Evolutionary conservation across 2,113 vertebrate genomes (phyloP), one percentile per base, ranked within the genome.

Genomic region (Zingel zingel): DNA sequence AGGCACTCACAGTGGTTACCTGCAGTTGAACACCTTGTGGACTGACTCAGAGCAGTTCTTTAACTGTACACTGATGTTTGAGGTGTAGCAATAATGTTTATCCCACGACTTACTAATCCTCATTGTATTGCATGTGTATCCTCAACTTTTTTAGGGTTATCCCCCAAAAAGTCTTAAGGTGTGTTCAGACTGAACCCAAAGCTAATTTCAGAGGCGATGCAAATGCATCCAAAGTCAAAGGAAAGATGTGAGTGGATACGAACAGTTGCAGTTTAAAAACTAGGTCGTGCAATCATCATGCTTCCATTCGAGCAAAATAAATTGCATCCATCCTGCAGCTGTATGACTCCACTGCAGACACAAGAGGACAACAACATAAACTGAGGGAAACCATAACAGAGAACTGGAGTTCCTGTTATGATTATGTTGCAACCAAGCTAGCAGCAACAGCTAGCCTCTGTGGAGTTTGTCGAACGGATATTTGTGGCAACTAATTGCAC

Each of bases 131-230:
- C 53, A 48, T 43, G 23, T 48, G 39, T 36, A 6, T 33, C 12
- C 23, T 9, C 8, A 33, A 27, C 56, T 16, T 33, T 14, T 57
- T 45, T 33, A 25, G 25, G 15, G 19, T 70, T 10, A 18, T 25
- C 21, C 36, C 65, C 43, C 14, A 18, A 18, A 61, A 56, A 72
- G 76, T 79, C 77, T 79, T 79, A 70, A 54, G 18, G 67, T 33
- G 66, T 69, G 56, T 43, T 77, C 50, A 61, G 62, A 12, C 13
- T 56, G 33, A 66, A 66, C 51, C n/a, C 15, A 25, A 13, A 74
- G 15, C 6, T 48, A 27, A 27, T 33, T 64, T 58, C 50, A 59
- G 50, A 72, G 19, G 19, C 6, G 19, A 76, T 63, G 59, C 13
- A 76, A 21, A 36, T 30, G 21, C 36, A 43, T 2, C 1, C 3